These are phyloP conservation scores for Fragum fragum DNA, from an alignment of 2,888 invertebrate genomes.

Conservation along the genomic window DNA sequence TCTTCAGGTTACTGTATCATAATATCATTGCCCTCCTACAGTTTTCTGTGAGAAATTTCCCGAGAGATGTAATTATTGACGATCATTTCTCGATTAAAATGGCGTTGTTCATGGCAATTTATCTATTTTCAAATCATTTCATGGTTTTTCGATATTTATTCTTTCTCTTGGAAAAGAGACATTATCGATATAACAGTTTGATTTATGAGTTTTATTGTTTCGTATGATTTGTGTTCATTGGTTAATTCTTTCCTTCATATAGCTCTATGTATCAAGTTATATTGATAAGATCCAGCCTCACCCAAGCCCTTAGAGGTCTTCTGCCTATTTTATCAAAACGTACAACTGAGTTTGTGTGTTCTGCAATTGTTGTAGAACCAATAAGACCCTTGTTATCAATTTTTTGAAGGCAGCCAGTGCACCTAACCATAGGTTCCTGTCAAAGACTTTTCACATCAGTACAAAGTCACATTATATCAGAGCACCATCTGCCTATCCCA, in stretches of 20 bases:
- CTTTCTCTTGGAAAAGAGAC: background rate
- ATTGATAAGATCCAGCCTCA: too few species aligned
- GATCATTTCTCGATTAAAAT: slow-evolving; percentile 23
- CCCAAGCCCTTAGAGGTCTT: too few species aligned
- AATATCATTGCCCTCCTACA: slow-evolving; percentile 10
- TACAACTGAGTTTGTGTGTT: too few species aligned
- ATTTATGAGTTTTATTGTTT: slow-evolving; percentile 19
- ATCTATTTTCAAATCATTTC: slow-evolving; percentile 31
- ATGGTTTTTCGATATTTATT: slow-evolving; percentile 28
- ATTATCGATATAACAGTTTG: slow-evolving; percentile 17
- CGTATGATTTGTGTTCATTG: background rate
- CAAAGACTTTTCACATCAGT: too few species aligned
- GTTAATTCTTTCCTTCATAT: background rate
- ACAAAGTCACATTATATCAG: too few species aligned
- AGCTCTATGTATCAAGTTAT: too few species aligned
- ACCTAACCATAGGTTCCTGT: too few species aligned
- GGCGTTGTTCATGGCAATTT: slow-evolving; percentile 23
- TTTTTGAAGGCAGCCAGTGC: too few species aligned
- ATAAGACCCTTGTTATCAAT: too few species aligned
- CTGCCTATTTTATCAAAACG: too few species aligned
- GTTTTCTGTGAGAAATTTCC: slow-evolving; percentile 15
- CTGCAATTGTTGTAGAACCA: too few species aligned
- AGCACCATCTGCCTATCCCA: too few species aligned
- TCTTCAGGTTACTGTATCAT: background rate
- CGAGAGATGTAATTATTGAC: slow-evolving; percentile 24